A percentile compares a stretch with the other conserved stretches of the same genome.
Evolutionary conservation across 2,113 vertebrate species (phyloP).

Genomic region (Oophaga pumilio): DNA sequence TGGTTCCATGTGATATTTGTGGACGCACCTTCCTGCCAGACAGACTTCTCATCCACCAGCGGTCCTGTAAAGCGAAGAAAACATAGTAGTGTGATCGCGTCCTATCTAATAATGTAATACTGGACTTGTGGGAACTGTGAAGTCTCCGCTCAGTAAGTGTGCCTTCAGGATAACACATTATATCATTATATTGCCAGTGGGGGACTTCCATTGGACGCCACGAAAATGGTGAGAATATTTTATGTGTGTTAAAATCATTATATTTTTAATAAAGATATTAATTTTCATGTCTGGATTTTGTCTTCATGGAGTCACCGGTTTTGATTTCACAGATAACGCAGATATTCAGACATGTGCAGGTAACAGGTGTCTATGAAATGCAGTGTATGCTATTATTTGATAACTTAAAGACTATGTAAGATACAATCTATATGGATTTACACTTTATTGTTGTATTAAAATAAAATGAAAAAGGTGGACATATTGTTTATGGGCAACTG

Average conservation of each 20-base stretch:
- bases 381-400: background rate
- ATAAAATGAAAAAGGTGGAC: too few species aligned
- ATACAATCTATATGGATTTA: too few species aligned
- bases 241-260: slow-evolving; percentile 44
- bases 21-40: slow-evolving; percentile 80
- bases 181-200: slow-evolving; percentile 1
- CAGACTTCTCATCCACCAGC: slow-evolving; percentile 77
- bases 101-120: slow-evolving; percentile 11
- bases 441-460: too few species aligned
- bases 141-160: slow-evolving; percentile 35
- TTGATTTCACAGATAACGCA: background rate
- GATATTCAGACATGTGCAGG: background rate
- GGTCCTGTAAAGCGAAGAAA: slow-evolving; percentile 73
- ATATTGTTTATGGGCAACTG: too few species aligned
- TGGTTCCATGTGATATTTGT: slow-evolving; percentile 77
- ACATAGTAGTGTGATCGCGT: slow-evolving; percentile 61
- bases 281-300: slow-evolving; percentile 8
- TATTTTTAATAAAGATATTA: slow-evolving; percentile 39
- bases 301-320: background rate
- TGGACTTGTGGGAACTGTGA: slow-evolving; percentile 18
- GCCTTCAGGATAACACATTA: slow-evolving; percentile 47
- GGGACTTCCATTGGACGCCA: background rate
- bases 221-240: background rate
- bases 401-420: too few species aligned
- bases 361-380: background rate